Conservation (phyloP, 2,888 invertebrate genomes). For the Erebia aethiops region DNA sequence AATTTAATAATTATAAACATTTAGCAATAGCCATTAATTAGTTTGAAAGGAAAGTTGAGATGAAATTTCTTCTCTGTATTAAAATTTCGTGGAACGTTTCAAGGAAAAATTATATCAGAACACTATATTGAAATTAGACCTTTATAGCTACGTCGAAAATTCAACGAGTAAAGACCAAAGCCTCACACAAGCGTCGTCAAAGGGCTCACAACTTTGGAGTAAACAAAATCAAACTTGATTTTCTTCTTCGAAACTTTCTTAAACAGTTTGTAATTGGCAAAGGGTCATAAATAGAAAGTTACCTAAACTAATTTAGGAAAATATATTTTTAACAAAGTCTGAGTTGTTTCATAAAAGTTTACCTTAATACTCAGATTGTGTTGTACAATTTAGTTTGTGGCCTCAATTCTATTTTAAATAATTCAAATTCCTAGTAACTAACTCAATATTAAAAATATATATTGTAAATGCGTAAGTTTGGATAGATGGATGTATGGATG, state of each 20-base stretch:
- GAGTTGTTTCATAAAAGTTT: neutral
- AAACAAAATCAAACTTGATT: conserved; percentile 44
- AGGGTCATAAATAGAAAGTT: conserved; percentile 3
- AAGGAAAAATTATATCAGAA: neutral
- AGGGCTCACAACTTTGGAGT: conserved; percentile 40
- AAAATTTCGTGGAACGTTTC: neutral
- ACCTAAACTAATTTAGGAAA: neutral
- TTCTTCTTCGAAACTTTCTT: conserved; percentile 37
- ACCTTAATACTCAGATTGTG: neutral
- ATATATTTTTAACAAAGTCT: neutral
- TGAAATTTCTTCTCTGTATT: neutral
- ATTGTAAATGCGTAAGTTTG: too few species aligned
- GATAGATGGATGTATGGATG: too few species aligned
- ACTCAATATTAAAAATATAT: too few species aligned
- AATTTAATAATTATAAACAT: too few species aligned
- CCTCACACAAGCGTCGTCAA: conserved; percentile 34
- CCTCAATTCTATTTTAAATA: too few species aligned
- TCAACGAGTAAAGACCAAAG: conserved; percentile 20
- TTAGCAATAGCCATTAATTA: neutral
- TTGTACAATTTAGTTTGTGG: neutral
- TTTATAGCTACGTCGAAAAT: conserved; percentile 35
- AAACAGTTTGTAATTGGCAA: conserved; percentile 22
- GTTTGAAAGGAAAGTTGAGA: conserved; percentile 11
- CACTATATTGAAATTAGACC: conserved; percentile 14
- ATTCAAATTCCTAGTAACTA: too few species aligned